These are phyloP conservation scores for Lerista edwardsae DNA, from an alignment of 2,797 vertebrate species.

Conservation along the genomic window DNA sequence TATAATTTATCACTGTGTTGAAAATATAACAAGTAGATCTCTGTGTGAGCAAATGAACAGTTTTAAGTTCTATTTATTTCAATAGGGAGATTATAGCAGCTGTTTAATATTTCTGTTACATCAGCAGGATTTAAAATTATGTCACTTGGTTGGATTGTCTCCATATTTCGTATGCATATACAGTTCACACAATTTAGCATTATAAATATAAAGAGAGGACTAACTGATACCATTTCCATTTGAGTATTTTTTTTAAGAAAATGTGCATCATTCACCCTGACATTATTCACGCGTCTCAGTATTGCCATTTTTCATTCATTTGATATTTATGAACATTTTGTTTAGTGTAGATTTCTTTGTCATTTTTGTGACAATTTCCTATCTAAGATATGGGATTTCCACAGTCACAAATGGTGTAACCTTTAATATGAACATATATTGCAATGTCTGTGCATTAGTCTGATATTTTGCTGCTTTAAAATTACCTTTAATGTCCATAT, in stretches of 20 bases:
- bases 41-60: neutral
- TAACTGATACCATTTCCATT: neutral
- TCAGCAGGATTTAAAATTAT: neutral
- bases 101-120: neutral
- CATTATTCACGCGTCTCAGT: neutral
- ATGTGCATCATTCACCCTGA: neutral
- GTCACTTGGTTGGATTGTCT: neutral
- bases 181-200: neutral
- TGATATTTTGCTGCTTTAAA: conserved; percentile 28
- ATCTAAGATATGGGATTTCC: neutral
- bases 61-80: neutral
- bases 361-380: neutral
- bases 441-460: neutral
- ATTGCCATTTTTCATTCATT: neutral
- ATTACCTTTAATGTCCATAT: neutral
- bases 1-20: conserved; percentile 10
- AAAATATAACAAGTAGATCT: neutral
- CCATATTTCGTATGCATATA: neutral
- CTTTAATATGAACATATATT: accelerated
- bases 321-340: conserved; percentile 22
- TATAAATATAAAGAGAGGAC: neutral
- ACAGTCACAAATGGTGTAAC: neutral
- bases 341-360: neutral
- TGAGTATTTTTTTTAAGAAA: conserved; percentile 4
- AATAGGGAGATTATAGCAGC: neutral